Percentiles rank a stretch among this genome's conserved stretches.
Evolutionary conservation across 2,113 vertebrate genomes (phyloP).

Genomic region (Embiotoca jacksoni): DNA sequence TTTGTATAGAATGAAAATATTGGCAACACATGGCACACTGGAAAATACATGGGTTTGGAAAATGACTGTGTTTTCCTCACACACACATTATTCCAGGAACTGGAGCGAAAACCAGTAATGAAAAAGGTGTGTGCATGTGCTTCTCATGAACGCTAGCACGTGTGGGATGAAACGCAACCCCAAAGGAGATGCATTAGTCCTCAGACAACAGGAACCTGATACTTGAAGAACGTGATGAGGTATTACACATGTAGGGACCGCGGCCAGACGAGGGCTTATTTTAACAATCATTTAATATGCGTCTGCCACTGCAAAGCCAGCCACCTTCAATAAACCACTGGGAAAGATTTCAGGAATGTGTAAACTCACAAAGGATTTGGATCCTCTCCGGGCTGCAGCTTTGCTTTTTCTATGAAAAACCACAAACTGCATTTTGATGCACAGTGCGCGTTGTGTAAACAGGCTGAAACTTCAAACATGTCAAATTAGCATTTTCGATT

Average conservation of each 20-base stretch:
- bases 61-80: constrained; percentile 66
- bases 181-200: constrained; percentile 51
- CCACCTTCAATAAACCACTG: constrained; percentile 67
- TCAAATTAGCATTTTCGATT: constrained; percentile 33
- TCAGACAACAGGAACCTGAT: constrained; percentile 62
- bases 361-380: constrained; percentile 67
- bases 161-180: constrained; percentile 44
- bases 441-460: constrained; percentile 23
- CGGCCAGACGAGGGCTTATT: constrained; percentile 66
- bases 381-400: constrained; percentile 24
- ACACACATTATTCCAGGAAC: constrained; percentile 43
- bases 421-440: constrained; percentile 30
- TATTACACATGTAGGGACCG: constrained; percentile 32
- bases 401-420: constrained; percentile 10
- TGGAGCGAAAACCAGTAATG: constrained; percentile 57
- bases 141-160: constrained; percentile 56
- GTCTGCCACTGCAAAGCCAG: constrained; percentile 52
- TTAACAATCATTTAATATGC: constrained; percentile 74
- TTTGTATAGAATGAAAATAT: constrained; percentile 69
- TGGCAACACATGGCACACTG: constrained; percentile 66
- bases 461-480: constrained; percentile 26
- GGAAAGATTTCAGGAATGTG: constrained; percentile 75
- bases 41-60: constrained; percentile 78
- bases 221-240: constrained; percentile 43
- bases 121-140: constrained; percentile 71